Evolutionary conservation across 1,140 invertebrate species (phyloP), one percentile per base, ranked within the genome.

Genomic region (Scaptomyza montana): DNA sequence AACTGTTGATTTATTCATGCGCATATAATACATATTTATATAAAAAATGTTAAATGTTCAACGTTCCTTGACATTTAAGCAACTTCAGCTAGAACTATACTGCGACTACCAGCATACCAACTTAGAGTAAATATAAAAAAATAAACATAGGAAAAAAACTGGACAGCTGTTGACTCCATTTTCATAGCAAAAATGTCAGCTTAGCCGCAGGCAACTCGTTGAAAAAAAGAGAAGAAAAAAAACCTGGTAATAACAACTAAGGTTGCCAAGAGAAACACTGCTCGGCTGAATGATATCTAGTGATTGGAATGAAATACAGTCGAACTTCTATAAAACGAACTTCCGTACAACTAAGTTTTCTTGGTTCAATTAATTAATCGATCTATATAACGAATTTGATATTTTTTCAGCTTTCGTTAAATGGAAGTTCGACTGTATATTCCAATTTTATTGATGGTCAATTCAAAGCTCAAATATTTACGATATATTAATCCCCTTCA

Each of bases 201-300:
- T 61, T 54, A 68, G 70, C 70, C 70, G 19, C 56, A 33, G 64
- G 64, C 70, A 68, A 50, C 50, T 61, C 21, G 64, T 73, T 72
- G 55, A 66, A 54, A 41, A 41, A 16, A 51, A n/a, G 4, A 51
- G 9, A 0, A 28, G 13, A 33, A 67, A 68, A 55, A 61, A 60
- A 28, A 43, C 12, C 67, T 39, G 43, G 60, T 60, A 13, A 67
- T 28, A 21, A 21, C 25, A 30, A 30, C 19, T 45, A 16, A 30
- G 30, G 33, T 9, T 36, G 33, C 33, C 2, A 0, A 8, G 2
- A 9, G 33, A n/a, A n/a, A 43, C 12, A 43, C 2, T 45, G 39
- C 6, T 43, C 54, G 39, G 45, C 54, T 45, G 3, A 3, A 5
- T n/a, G 25, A 28, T 45, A 56, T 45, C 54, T 21, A 28, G 21